These are phyloP conservation scores for Acrobasis consociella DNA, from an alignment of 2,888 invertebrate genomes.

Conservation along the genomic window DNA sequence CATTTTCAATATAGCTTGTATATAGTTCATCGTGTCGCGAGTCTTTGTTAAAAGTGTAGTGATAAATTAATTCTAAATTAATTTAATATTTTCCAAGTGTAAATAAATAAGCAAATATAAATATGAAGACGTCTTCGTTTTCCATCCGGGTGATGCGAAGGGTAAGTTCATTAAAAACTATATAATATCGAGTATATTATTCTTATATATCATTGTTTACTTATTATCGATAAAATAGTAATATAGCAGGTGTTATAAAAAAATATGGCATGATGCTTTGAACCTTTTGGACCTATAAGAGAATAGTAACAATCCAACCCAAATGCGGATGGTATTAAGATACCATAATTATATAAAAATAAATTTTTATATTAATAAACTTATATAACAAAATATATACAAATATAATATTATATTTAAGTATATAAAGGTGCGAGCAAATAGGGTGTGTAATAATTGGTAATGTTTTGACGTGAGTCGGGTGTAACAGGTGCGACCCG, in stretches of 20 bases:
- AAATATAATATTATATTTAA: too few species aligned
- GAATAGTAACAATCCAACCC: too few species aligned
- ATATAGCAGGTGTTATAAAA: too few species aligned
- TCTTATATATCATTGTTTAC: neutral
- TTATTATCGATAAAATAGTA: neutral
- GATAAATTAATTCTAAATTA: neutral
- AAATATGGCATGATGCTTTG: too few species aligned
- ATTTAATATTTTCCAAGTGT: conserved; percentile 43
- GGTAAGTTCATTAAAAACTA: conserved; percentile 79
- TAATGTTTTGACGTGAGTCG: conserved; percentile 26
- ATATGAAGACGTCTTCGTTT: conserved; percentile 91
- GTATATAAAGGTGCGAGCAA: too few species aligned
- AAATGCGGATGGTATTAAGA: too few species aligned
- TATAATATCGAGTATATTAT: neutral
- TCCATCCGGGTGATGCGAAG: conserved; percentile 90
- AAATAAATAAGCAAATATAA: conserved; percentile 59
- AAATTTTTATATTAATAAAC: too few species aligned
- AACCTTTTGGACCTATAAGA: too few species aligned
- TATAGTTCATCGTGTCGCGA: neutral
- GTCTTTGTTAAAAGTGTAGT: conserved; percentile 1
- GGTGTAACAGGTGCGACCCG: conserved; percentile 49
- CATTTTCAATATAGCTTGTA: conserved; percentile 26
- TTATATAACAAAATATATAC: too few species aligned
- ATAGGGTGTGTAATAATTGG: neutral
- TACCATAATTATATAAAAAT: too few species aligned